Percentiles rank a stretch among this genome's conserved stretches.
phyloP scores from a whole-genome alignment of 2,797 vertebrate genomes.

The Channallabes apus region DNA sequence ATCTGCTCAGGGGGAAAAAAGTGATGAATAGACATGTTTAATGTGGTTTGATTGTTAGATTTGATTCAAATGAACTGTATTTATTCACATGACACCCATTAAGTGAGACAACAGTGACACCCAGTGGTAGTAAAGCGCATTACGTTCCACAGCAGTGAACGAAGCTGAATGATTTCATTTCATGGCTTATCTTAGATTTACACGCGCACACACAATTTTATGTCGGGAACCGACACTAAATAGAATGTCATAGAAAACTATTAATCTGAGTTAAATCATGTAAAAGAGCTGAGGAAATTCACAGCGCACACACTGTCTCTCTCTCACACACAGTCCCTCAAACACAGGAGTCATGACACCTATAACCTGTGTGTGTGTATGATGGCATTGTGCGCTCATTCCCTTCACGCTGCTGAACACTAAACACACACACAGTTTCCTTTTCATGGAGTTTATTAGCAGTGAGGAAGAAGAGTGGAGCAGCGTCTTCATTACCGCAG shows the following conservation, averaged over 20 bases:
- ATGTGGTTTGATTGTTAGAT: not conserved
- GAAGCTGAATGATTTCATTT: not conserved
- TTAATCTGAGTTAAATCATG: no score
- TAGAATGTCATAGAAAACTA: not conserved
- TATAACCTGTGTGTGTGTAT: no score
- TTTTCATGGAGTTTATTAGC: constrained; percentile 62
- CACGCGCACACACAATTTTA: not conserved
- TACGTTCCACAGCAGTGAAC: not conserved
- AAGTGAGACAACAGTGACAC: constrained; percentile 28
- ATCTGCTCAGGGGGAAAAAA: not conserved
- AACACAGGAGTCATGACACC: not conserved
- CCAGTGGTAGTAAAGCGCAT: constrained; percentile 11
- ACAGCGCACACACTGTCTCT: not conserved
- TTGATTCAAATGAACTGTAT: not conserved
- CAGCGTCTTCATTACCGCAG: constrained; percentile 41
- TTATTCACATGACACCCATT: not conserved
- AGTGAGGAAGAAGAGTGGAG: constrained; percentile 58
- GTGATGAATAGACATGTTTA: not conserved
- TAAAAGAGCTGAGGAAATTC: no score
- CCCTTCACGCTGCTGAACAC: no score
- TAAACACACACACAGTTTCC: not conserved
- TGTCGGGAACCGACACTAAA: not conserved
- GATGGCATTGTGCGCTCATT: no score
- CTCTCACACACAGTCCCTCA: not conserved
- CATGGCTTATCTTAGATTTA: no score